These are phyloP conservation scores for Erebia palarica DNA, from an alignment of 2,888 invertebrate genomes.

Conservation along the genomic window DNA sequence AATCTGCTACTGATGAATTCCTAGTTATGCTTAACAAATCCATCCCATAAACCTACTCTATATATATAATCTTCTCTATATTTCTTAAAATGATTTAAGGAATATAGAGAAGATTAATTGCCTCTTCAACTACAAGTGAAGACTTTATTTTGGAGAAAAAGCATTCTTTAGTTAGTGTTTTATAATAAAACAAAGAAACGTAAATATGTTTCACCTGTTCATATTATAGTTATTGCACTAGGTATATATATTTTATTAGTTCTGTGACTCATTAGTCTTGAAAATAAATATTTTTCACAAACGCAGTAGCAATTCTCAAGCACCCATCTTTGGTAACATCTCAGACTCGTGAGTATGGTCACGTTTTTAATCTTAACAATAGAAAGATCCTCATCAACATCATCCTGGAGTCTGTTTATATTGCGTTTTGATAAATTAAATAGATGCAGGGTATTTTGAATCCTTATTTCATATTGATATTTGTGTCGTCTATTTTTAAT, in stretches of 20 bases:
- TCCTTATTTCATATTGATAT: too few species aligned
- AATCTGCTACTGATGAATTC: too few species aligned
- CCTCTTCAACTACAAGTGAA: neutral
- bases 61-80: too few species aligned
- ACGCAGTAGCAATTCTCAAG: slow-evolving; percentile 27
- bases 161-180: neutral
- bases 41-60: too few species aligned
- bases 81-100: neutral
- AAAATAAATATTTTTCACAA: slow-evolving; percentile 18
- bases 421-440: neutral
- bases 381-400: neutral
- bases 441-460: neutral
- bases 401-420: neutral
- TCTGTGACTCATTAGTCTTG: slow-evolving; percentile 2
- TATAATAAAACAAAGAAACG: neutral
- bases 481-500: too few species aligned
- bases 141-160: neutral
- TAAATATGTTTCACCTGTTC: slow-evolving; percentile 6
- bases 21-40: too few species aligned
- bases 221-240: neutral
- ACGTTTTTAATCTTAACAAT: slow-evolving; percentile 33
- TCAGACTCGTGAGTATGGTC: slow-evolving; percentile 31
- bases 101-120: neutral
- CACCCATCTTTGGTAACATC: slow-evolving; percentile 17
- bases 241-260: slow-evolving; percentile 1